These are phyloP conservation scores for Phylloscopus trochilus DNA, from an alignment of 2,113 vertebrate species.

Conservation along the genomic window DNA sequence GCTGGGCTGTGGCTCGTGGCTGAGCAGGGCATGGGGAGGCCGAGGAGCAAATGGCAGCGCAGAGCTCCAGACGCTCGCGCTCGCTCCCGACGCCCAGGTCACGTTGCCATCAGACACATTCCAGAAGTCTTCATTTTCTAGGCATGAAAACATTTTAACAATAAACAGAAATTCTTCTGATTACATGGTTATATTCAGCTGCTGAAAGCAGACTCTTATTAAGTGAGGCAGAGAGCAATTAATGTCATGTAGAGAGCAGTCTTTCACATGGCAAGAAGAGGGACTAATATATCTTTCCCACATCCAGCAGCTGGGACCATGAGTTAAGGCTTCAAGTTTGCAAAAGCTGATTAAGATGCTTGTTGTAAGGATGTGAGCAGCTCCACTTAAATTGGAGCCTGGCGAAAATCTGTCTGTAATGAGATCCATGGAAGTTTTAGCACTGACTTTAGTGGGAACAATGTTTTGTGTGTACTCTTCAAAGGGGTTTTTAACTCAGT, in stretches of 20 bases:
- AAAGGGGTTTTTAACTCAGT: neutral
- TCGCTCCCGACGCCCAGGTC: neutral
- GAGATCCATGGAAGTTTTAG: neutral
- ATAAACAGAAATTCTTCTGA: conserved; percentile 45
- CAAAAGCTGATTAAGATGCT: neutral
- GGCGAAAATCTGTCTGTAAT: neutral
- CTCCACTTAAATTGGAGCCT: neutral
- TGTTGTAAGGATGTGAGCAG: neutral
- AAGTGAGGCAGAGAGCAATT: conserved; percentile 36
- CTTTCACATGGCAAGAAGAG: conserved; percentile 15
- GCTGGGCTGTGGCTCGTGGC: neutral
- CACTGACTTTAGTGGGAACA: neutral
- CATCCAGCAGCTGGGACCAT: conserved; percentile 16
- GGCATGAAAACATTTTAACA: conserved; percentile 38
- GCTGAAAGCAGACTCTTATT: conserved; percentile 46
- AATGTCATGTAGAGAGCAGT: conserved; percentile 31
- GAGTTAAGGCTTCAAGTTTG: conserved; percentile 18
- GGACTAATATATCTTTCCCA: conserved; percentile 3
- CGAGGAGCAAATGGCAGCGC: neutral
- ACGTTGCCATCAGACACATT: neutral
- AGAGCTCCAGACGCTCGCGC: neutral
- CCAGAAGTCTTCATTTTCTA: conserved; percentile 33
- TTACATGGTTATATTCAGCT: conserved; percentile 32
- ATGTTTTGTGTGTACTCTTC: neutral
- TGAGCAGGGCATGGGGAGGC: neutral